Percentiles rank a stretch among this genome's conserved stretches.
Evolutionary conservation across 1,140 invertebrate genomes (phyloP).

Genomic region (Penaeus chinensis): DNA sequence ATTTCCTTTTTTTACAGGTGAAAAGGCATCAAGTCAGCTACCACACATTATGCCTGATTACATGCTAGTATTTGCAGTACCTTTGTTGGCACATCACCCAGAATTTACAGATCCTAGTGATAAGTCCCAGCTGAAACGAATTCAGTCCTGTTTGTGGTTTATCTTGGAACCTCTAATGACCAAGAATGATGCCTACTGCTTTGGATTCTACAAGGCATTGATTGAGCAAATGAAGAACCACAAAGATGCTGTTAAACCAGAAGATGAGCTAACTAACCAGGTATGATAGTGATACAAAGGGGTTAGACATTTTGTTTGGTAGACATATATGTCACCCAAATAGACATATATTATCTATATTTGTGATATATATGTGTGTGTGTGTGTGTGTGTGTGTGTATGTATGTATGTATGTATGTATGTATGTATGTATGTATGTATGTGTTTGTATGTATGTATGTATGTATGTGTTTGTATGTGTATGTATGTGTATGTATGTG

Average conservation of each 20-base stretch:
- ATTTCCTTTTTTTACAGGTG: constrained; percentile 68
- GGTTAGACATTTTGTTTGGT: not conserved
- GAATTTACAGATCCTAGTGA: constrained; percentile 79
- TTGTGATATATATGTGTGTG: too few relatives aligned
- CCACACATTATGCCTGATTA: constrained; percentile 95
- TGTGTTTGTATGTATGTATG: too few relatives aligned
- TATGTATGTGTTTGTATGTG: too few relatives aligned
- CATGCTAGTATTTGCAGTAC: constrained; percentile 94
- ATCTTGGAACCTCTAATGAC: constrained; percentile 92
- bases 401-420: too few relatives aligned
- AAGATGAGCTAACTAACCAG: constrained; percentile 83
- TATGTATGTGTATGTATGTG: too few relatives aligned
- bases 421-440: too few relatives aligned
- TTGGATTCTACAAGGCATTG: constrained; percentile 94
- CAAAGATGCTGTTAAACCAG: constrained; percentile 86
- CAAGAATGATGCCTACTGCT: constrained; percentile 94
- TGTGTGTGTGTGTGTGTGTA: too few relatives aligned
- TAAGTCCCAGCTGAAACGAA: constrained; percentile 67
- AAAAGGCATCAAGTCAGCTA: constrained; percentile 79
- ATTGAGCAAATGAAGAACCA: constrained; percentile 93
- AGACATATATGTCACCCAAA: too few relatives aligned
- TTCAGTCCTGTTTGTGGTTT: constrained; percentile 91
- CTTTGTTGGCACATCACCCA: constrained; percentile 91
- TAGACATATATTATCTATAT: too few relatives aligned
- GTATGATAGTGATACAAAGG: constrained; percentile 72